Conservation (phyloP, 2,888 invertebrate species). For the Meganola albula region DNA sequence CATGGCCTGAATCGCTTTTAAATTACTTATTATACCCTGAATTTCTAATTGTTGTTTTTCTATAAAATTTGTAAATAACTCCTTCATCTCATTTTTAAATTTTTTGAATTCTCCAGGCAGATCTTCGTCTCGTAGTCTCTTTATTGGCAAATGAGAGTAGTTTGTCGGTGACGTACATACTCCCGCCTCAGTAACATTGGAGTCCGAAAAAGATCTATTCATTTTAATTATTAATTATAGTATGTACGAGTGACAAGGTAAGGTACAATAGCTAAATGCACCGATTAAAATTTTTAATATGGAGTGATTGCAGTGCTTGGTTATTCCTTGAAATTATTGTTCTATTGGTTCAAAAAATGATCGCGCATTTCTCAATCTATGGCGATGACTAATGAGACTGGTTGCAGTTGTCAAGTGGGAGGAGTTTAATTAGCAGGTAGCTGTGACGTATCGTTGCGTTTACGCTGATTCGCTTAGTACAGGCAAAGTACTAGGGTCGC, state of each 20-base stretch:
- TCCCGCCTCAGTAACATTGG: constrained; percentile 1
- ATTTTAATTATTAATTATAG: neutral
- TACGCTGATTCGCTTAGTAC: neutral
- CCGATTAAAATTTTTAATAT: neutral
- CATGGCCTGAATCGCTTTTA: constrained; percentile 4
- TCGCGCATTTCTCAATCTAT: neutral
- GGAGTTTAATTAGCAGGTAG: neutral
- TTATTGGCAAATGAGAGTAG: constrained; percentile 1
- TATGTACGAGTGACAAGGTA: neutral
- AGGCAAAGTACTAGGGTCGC: neutral
- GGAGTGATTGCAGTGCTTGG: neutral
- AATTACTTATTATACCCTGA: neutral
- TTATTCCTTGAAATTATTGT: neutral
- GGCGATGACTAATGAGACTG: neutral
- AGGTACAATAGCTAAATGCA: neutral
- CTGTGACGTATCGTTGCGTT: neutral
- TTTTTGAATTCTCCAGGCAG: constrained; percentile 4
- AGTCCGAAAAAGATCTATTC: constrained; percentile 6
- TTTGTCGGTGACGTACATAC: constrained; percentile 1
- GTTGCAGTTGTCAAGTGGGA: neutral
- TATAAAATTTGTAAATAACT: constrained; percentile 3
- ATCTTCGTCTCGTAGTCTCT: constrained; percentile 6
- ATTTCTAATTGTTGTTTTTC: constrained; percentile 1
- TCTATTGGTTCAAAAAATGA: neutral
- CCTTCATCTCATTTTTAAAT: constrained; percentile 6